Evolutionary conservation across 1,140 invertebrate genomes (phyloP), one percentile per base, ranked within the genome.

Genomic region (Prorops nasuta): DNA sequence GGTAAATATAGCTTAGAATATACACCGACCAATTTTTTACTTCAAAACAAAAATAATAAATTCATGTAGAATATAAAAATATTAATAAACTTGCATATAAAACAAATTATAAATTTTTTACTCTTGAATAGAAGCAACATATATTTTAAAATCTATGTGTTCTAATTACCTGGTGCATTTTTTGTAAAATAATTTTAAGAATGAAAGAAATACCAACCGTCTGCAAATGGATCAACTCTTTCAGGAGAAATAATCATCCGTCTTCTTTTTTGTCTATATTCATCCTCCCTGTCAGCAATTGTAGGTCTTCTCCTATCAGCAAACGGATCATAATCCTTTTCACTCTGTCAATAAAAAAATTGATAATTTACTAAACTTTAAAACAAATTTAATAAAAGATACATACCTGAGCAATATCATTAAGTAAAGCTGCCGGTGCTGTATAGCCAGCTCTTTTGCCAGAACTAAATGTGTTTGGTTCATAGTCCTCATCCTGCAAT

Each of bases 221-320:
- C 94, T 64, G 93, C 94, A 83, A 98, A 99, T 16, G 94, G 94
- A 86, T 99, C 96, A 50, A 89, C 87, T 63, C 93, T 83, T 67
- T 97, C 95, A 4, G 97, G 97, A 1, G 97, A 99, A 56, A 98
- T 96, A 40, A 97, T 93, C 81, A 91, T 87, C 67, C 89, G 83
- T 39, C 91, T 82, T 45, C 92, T 83, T 63, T 91, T 89, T 56
- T 91, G 89, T 43, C 92, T 82, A 69, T 98, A 99, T 73, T 98
- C 95, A 86, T 98, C 94, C 79, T 98, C 94, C 51, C 94, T 83
- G 60, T 98, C 95, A 1, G 92, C 91, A 74, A 98, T 94, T 3
- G 90, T 94, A 16, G 91, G 89, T 46, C 88, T 80, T 54, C 93
- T 81, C 70, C 94, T 86, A 58, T 98, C 95, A 17, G 92, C 95